Conservation (phyloP, 2,888 invertebrate genomes). For the Cheilosia vernalis region DNA sequence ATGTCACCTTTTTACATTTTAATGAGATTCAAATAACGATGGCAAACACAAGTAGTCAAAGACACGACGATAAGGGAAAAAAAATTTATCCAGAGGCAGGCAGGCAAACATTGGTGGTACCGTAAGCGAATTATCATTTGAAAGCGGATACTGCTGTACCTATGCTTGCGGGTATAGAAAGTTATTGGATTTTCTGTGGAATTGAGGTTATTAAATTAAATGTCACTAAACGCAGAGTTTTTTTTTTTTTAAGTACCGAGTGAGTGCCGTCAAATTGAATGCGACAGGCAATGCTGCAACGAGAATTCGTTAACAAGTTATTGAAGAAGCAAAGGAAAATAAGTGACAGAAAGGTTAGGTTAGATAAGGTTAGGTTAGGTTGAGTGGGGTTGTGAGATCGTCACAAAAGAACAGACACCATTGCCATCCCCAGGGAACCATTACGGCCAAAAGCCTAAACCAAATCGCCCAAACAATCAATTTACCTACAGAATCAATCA, state of each 20-base stretch:
- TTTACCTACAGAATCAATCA: too few species aligned
- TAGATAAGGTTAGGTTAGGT: too few species aligned
- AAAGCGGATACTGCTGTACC: slow-evolving; percentile 19
- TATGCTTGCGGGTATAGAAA: background rate
- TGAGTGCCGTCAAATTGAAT: background rate
- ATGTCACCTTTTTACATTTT: slow-evolving; percentile 79
- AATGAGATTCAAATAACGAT: slow-evolving; percentile 82
- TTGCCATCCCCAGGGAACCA: too few species aligned
- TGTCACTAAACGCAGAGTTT: background rate
- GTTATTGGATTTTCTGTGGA: background rate
- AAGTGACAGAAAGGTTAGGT: too few species aligned
- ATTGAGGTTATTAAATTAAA: slow-evolving; percentile 14
- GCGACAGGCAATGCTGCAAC: too few species aligned
- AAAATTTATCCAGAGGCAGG: background rate
- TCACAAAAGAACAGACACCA: too few species aligned
- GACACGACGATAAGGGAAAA: slow-evolving; percentile 20
- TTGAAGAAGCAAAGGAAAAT: too few species aligned
- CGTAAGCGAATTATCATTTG: background rate
- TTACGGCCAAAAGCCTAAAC: too few species aligned
- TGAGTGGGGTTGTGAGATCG: too few species aligned
- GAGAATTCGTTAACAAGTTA: too few species aligned
- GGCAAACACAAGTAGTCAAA: slow-evolving; percentile 35
- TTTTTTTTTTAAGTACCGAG: background rate
- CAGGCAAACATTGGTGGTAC: slow-evolving; percentile 1
- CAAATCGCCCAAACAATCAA: too few species aligned